Base-by-base conservation (phyloP, 2,888 invertebrate genomes). In the Euplexia lucipara region DNA sequence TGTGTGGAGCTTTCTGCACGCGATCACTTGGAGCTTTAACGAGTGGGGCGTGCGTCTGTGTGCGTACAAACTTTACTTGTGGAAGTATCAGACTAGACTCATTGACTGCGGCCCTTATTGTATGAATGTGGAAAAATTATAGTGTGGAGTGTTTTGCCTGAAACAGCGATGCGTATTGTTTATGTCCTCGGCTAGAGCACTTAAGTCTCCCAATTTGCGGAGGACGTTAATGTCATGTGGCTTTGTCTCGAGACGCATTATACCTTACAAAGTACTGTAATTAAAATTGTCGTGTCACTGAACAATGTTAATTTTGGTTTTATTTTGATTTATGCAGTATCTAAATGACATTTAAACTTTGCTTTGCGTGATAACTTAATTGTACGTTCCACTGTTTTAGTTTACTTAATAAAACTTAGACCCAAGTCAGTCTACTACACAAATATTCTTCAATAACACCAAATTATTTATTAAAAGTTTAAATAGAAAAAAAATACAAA, bases 81-180 rank as follows among this genome's bases (percentile, higher is more conserved):
- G 89, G 87, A 91, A 90, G 93, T 94, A 91, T 88, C 91, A 91
- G 94, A 90, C 95, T 94, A 95, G 95, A 95, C 95, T 95, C 95
- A 95, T 95, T 95, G 95, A 95, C 95, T 95, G 94, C 92, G 92
- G 91, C 93, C 94, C 94, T 95, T 94, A 93, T 94, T 94, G 94
- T 95, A 94, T 95, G 94, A 94, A 95, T 94, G 95, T 95, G 93
- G 95, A 95, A 95, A 95, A 95, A 95, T 95, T 95, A 94, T 95
- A 91, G 94, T 92, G 90, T 89, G 88, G 89, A 92, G 87, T 93
- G 92, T 93, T 93, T 94, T 91, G 94, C 93, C 92, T 94, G 93
- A 90, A 92, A 94, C 90, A 86, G 89, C 88, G 88, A 91, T 90
- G 91, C 88, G 90, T 88, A 91, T 94, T 95, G 94, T 95, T 94